Evolutionary conservation across 2,888 invertebrate genomes (phyloP).

Genomic region (Napeogenes inachia): DNA sequence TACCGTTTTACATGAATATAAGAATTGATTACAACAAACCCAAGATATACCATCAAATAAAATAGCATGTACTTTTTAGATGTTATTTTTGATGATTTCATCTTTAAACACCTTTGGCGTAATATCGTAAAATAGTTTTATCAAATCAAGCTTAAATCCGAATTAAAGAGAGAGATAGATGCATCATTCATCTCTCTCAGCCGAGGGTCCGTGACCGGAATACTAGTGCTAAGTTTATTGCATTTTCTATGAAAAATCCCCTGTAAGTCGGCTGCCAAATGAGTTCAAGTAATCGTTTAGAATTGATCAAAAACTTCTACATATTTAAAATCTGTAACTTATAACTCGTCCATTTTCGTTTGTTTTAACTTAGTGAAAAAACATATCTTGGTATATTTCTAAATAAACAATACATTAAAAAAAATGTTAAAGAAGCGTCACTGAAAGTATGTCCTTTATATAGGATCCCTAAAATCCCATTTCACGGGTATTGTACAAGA

Average conservation of each 20-base stretch:
- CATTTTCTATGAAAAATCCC: constrained; percentile 66
- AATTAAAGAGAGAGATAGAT: background rate
- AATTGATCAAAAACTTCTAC: too few species aligned
- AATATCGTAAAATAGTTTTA: background rate
- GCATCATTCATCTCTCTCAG: constrained; percentile 31
- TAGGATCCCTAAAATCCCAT: constrained; percentile 20
- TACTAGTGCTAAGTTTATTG: constrained; percentile 61
- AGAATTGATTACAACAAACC: too few species aligned
- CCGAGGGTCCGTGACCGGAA: constrained; percentile 56
- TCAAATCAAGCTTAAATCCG: background rate
- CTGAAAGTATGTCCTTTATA: constrained; percentile 13
- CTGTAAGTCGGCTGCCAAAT: constrained; percentile 50
- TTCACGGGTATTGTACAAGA: constrained; percentile 22
- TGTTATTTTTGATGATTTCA: background rate
- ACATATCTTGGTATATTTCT: background rate
- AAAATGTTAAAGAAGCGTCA: constrained; percentile 11
- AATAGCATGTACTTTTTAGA: too few species aligned
- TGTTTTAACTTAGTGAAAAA: too few species aligned
- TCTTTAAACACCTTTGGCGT: background rate
- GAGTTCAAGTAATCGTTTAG: constrained; percentile 40
- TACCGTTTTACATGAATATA: too few species aligned
- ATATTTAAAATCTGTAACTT: too few species aligned
- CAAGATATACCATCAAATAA: too few species aligned
- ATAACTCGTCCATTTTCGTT: too few species aligned
- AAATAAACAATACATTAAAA: constrained; percentile 4